A percentile compares a stretch with the other conserved stretches of the same genome.
These are phyloP conservation scores for Cataglyphis hispanica DNA, from an alignment of 1,140 invertebrate genomes.

Conservation along the genomic window DNA sequence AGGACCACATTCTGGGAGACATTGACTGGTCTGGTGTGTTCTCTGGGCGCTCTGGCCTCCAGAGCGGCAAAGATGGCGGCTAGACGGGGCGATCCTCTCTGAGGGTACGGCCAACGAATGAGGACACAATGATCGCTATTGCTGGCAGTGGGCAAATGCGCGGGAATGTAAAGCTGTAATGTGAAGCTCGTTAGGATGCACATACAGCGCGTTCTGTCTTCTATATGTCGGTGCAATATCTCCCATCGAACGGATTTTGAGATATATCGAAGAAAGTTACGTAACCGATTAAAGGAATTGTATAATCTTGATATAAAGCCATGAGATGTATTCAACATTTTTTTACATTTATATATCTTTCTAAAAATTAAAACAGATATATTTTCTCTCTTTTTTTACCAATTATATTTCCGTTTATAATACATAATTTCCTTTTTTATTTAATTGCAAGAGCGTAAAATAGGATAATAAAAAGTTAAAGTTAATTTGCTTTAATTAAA, in stretches of 20 bases:
- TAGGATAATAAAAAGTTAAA: background rate
- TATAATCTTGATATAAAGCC: background rate
- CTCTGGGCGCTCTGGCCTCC: constrained; percentile 84
- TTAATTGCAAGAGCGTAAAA: background rate
- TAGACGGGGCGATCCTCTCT: constrained; percentile 79
- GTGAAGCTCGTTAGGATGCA: constrained; percentile 24
- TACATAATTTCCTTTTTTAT: background rate
- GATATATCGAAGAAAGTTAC: constrained; percentile 14
- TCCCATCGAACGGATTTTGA: constrained; percentile 7
- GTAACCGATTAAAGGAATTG: background rate
- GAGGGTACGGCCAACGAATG: constrained; percentile 58
- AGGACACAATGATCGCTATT: constrained; percentile 9
- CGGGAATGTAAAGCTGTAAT: constrained; percentile 37
- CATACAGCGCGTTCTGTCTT: constrained; percentile 27
- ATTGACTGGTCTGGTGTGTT: constrained; percentile 84
- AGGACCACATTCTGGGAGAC: constrained; percentile 84
- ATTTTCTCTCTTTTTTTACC: background rate
- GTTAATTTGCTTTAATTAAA: background rate
- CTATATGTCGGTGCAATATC: constrained; percentile 16
- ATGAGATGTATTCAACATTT: background rate
- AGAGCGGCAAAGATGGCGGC: constrained; percentile 84
- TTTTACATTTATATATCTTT: background rate
- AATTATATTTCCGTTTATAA: background rate
- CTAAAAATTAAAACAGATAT: background rate
- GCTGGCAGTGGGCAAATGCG: constrained; percentile 2